Conservation (phyloP, 2,888 invertebrate genomes). For the Piscicola geometra region DNA sequence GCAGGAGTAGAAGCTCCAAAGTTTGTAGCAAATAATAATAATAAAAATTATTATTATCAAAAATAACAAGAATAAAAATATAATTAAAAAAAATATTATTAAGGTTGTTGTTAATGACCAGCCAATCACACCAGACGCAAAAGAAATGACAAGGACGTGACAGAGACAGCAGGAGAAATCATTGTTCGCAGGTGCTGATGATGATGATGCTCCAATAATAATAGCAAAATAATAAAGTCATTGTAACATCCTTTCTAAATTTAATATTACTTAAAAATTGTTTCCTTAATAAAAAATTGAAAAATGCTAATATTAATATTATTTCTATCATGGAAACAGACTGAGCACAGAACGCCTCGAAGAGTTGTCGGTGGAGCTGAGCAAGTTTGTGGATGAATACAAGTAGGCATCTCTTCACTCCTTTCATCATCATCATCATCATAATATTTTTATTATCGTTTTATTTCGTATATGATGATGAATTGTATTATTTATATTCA, state of each 20-base stretch:
- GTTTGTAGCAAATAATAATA: constrained; percentile 47
- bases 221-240: not conserved
- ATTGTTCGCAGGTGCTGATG: constrained; percentile 64
- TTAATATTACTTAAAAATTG: not conserved
- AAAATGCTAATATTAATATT: not conserved
- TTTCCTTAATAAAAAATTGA: not conserved
- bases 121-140: constrained; percentile 60
- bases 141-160: constrained; percentile 57
- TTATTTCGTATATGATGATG: not conserved
- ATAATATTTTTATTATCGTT: not conserved
- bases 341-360: constrained; percentile 72
- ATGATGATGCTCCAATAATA: not conserved
- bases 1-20: constrained; percentile 79
- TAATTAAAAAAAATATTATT: not conserved
- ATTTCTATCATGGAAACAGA: not conserved
- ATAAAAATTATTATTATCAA: not conserved
- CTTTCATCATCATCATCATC: not conserved
- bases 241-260: not conserved
- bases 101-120: constrained; percentile 11
- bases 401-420: constrained; percentile 51
- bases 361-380: constrained; percentile 70
- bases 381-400: constrained; percentile 71
- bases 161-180: constrained; percentile 59
- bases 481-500: no score
- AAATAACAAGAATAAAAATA: not conserved